Evolutionary conservation across 1,140 invertebrate genomes (phyloP), one percentile per base, ranked within the genome.

Genomic region (Polyergus mexicanus): DNA sequence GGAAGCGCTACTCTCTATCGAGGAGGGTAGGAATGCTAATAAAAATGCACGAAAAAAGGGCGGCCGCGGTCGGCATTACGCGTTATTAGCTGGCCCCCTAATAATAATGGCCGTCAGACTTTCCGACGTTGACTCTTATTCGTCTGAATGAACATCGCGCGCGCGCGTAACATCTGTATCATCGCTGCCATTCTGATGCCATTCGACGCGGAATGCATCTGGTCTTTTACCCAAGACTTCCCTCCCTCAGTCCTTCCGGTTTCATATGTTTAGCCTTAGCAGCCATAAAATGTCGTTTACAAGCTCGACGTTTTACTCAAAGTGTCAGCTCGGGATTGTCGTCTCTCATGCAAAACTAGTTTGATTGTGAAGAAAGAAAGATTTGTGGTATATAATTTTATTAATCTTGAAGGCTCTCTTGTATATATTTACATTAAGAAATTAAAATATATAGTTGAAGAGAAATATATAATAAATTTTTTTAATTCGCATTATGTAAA

Each of bases 131-230:
- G 89, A 90, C 89, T 90, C 89, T 56, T 71, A 22, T 41, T n/a
- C 88, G 83, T 68, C 85, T 65, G 86, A 85, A 38, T 84, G 89
- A 90, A n/a, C 89, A 90, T 63, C 41, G 22, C 51, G 35, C 51
- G 32, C 47, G 25, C 81, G 44, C 88, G 38, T 94, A 94, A 94
- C 94, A 94, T 94, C 93, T 94, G 94, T 94, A 94, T 94, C 94
- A 94, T 93, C 89, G 87, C 25, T 66, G 72, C 25, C 85, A 91
- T 93, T 93, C 84, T 89, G 35, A 32, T 69, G 78, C 78, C 68
- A 92, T 92, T 92, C 87, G 88, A 92, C 66, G 77, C 78, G 71
- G 72, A 38, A 47, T 92, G 85, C 94, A 94, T 94, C 94, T 94
- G 94, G 86, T 86, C 88, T 74, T 62, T 56, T 66, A 86, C 32